Conservation (phyloP, 1,140 invertebrate species). For the Episyrphus balteatus region DNA sequence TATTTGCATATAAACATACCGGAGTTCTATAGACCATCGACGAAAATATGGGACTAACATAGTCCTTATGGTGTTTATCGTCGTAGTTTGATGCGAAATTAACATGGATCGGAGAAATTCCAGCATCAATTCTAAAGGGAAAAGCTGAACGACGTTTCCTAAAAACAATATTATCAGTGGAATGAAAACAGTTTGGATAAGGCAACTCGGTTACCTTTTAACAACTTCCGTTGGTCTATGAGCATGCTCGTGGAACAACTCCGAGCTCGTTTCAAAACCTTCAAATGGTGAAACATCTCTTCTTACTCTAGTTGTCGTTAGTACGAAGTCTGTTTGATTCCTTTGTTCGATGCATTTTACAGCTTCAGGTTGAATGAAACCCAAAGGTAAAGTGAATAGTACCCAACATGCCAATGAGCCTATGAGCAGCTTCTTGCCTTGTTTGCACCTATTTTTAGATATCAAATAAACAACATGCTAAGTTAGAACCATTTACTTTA, state of each 20-base stretch:
- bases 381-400: slow-evolving; percentile 88
- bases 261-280: background rate
- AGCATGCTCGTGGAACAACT: no score
- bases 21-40: slow-evolving; percentile 75
- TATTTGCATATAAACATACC: slow-evolving; percentile 26
- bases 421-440: slow-evolving; percentile 78
- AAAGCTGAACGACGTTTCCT: no score
- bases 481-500: background rate
- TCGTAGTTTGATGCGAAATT: slow-evolving; percentile 75
- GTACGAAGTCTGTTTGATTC: slow-evolving; percentile 50
- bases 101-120: slow-evolving; percentile 65
- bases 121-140: slow-evolving; percentile 36
- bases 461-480: background rate
- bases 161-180: no score
- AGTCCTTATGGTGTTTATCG: slow-evolving; percentile 56
- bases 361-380: slow-evolving; percentile 87
- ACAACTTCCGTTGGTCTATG: no score
- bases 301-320: slow-evolving; percentile 28
- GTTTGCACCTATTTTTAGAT: slow-evolving; percentile 53
- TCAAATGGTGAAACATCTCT: slow-evolving; percentile 25
- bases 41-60: slow-evolving; percentile 85
- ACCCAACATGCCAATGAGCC: slow-evolving; percentile 90
- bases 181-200: no score
- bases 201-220: no score
- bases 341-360: slow-evolving; percentile 69